These are phyloP conservation scores for Temnothorax nylanderi DNA, from an alignment of 1,140 invertebrate genomes.

Conservation along the genomic window DNA sequence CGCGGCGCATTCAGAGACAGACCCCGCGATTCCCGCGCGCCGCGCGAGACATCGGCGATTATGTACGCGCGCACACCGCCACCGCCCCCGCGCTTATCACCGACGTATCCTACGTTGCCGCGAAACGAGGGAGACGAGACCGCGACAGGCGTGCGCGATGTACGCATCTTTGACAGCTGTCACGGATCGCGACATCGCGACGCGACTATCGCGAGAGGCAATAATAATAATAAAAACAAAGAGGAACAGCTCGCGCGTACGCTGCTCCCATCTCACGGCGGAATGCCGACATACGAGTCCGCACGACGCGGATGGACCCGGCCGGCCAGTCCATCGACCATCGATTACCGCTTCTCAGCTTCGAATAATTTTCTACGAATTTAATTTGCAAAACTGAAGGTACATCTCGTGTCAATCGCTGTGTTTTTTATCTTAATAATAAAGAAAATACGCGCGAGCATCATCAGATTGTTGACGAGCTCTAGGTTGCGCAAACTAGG, in stretches of 20 bases:
- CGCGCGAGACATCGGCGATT: not conserved
- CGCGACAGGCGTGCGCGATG: not conserved
- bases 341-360: too few species aligned
- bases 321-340: too few species aligned
- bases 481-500: too few species aligned
- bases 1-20: not conserved
- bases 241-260: not conserved
- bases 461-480: too few species aligned
- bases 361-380: too few species aligned
- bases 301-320: not conserved
- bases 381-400: too few species aligned
- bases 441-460: too few species aligned
- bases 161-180: conserved; percentile 17
- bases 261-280: not conserved
- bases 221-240: not conserved
- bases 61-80: not conserved
- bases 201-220: too few species aligned
- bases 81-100: conserved; percentile 25
- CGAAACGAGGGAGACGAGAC: not conserved
- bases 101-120: not conserved
- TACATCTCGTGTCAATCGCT: too few species aligned
- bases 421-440: too few species aligned
- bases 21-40: not conserved
- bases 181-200: too few species aligned
- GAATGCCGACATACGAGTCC: too few species aligned